Conservation (phyloP, 1,140 invertebrate genomes). For the Oscheius sp. region DNA sequence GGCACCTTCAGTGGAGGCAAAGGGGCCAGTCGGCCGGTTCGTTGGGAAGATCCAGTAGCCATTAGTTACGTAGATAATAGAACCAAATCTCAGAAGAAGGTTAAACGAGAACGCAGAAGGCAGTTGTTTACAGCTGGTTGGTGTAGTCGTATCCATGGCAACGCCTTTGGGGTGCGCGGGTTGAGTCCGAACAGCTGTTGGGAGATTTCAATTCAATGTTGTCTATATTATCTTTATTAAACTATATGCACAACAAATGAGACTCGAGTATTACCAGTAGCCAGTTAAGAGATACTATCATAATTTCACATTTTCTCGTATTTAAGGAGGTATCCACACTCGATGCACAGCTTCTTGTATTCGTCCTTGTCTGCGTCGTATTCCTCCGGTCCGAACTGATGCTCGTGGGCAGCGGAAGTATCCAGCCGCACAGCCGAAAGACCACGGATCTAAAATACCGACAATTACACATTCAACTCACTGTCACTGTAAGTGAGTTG, state of each 20-base stretch:
- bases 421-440: constrained; percentile 4
- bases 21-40: too few relatives aligned
- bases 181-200: too few relatives aligned
- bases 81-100: too few relatives aligned
- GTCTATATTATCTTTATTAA: background rate
- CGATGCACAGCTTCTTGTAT: constrained; percentile 44
- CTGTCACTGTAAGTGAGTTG: constrained; percentile 9
- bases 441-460: constrained; percentile 34
- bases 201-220: too few relatives aligned
- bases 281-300: background rate
- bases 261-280: background rate
- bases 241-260: background rate
- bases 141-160: too few relatives aligned
- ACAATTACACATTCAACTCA: background rate
- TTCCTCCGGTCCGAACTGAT: constrained; percentile 50
- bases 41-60: too few relatives aligned
- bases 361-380: constrained; percentile 38
- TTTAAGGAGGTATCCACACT: constrained; percentile 43
- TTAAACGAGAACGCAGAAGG: too few relatives aligned
- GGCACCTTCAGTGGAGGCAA: too few relatives aligned
- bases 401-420: constrained; percentile 39
- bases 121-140: too few relatives aligned
- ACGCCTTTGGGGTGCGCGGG: too few relatives aligned
- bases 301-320: constrained; percentile 57
- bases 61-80: too few relatives aligned